Evolutionary conservation across 2,888 invertebrate genomes (phyloP).

Genomic region (Cryptocheilus praepositus): DNA sequence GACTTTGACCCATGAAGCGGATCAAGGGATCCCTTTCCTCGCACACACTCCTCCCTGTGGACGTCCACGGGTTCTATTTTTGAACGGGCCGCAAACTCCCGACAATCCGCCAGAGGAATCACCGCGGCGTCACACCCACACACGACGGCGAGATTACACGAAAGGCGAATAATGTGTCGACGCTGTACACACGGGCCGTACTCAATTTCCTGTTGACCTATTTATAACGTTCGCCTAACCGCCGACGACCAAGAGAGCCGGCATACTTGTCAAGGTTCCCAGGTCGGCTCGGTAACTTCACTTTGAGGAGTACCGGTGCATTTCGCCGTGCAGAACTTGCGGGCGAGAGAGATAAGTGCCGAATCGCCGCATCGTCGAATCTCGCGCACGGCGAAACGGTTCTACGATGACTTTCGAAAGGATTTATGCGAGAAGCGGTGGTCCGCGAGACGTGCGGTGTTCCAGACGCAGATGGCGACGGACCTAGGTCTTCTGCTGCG

Average conservation of each 20-base stretch:
- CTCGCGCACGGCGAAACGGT: no score
- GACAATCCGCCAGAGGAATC: constrained; percentile 38
- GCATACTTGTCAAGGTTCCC: constrained; percentile 58
- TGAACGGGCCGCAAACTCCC: constrained; percentile 24
- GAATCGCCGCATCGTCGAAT: background rate
- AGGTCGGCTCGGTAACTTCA: constrained; percentile 30
- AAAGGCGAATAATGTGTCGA: no score
- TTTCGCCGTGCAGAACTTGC: background rate
- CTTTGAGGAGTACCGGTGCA: background rate
- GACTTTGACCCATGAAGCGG: constrained; percentile 43
- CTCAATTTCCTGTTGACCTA: constrained; percentile 69
- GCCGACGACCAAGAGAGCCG: constrained; percentile 34
- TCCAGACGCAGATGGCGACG: no score
- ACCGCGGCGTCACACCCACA: constrained; percentile 27
- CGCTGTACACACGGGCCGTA: constrained; percentile 33
- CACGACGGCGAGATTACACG: no score
- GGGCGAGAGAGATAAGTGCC: background rate
- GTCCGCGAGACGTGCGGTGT: no score
- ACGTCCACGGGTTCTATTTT: constrained; percentile 41
- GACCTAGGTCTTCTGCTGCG: no score
- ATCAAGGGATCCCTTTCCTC: constrained; percentile 6
- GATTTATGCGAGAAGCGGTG: no score
- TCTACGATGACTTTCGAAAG: no score
- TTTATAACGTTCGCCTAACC: constrained; percentile 55
- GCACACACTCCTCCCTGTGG: background rate